Percentiles rank a stretch among this genome's conserved stretches.
phyloP scores from a whole-genome alignment of 2,888 invertebrate genomes.

The Macroteleia sp. region DNA sequence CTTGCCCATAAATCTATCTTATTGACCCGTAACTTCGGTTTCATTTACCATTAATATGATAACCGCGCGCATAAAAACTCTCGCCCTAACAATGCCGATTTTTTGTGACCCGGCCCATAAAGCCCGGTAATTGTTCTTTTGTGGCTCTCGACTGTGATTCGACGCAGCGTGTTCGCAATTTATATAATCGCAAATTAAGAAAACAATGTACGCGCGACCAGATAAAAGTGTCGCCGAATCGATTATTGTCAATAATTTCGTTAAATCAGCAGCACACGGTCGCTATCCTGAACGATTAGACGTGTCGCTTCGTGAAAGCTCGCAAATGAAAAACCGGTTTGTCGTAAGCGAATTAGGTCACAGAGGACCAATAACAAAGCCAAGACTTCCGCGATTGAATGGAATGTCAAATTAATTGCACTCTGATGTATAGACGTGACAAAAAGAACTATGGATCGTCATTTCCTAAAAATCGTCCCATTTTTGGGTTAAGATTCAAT shows the following conservation, averaged over 20 bases:
- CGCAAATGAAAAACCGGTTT: too few species aligned
- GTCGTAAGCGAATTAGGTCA: too few species aligned
- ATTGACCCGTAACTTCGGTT: constrained; percentile 54
- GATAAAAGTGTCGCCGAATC: constrained; percentile 43
- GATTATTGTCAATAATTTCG: constrained; percentile 32
- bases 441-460: too few species aligned
- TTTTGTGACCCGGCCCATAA: constrained; percentile 33
- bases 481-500: too few species aligned
- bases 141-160: constrained; percentile 19
- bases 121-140: constrained; percentile 40
- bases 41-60: constrained; percentile 58
- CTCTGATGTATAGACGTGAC: too few species aligned
- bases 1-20: constrained; percentile 39
- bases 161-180: constrained; percentile 18
- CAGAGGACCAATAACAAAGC: too few species aligned
- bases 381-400: too few species aligned
- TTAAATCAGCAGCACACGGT: too few species aligned
- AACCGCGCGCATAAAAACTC: constrained; percentile 38
- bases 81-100: constrained; percentile 37
- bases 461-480: too few species aligned
- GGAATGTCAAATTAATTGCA: too few species aligned
- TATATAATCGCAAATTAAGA: constrained; percentile 42
- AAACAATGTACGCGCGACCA: constrained; percentile 23
- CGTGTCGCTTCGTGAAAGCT: too few species aligned
- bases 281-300: too few species aligned